Base-by-base conservation (phyloP, 1,140 invertebrate species). In the Drosophila pandora region DNA sequence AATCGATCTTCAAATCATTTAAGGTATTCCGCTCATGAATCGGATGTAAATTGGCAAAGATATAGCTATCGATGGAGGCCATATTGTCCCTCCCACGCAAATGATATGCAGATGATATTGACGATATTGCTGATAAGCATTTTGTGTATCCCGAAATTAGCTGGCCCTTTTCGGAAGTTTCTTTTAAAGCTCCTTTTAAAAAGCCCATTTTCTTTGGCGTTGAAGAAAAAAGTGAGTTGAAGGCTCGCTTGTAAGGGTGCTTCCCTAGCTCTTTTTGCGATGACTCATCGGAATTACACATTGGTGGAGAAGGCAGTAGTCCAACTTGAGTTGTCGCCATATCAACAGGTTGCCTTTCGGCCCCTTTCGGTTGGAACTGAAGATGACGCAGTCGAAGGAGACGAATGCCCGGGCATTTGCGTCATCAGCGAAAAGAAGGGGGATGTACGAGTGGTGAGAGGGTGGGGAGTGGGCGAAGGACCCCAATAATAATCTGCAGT, bases 401-500 rank as follows among this genome's bases (percentile, higher is more conserved):
- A 12, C 39, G 10, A n/a, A 61, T 43, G 57, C 22, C 23, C 12
- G 65, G 23, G 30, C n/a, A 71, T 22, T 65, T 75, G 49, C 60
- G 71, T 75, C 70, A 75, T 75, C 73, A 21, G 41, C 12, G 25
- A 9, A 8, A 12, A n/a, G 48, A 5, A 22, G 43, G 3, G 3
- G 21, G 17, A 28, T 28, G 25, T 28, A 28, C 25, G 25, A 28
- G 25, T 28, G 25, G 25, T 6, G 25, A 28, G 25, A 28, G 5
- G 25, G 25, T 28, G 25, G 25, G 25, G 25, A 28, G 25, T 8
- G 43, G 43, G 21, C 22, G 21, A 34, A 22, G 55, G 17, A 23
- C 34, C 58, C 39, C 32, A 47, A 53, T 76, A 76, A 68, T 76
- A 76, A 61, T 76, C 50, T 68, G 72, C 73, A 76, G 48, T 68